Evolutionary conservation across 2,888 invertebrate genomes (phyloP).

Genomic region (Hyppa rectilinea): DNA sequence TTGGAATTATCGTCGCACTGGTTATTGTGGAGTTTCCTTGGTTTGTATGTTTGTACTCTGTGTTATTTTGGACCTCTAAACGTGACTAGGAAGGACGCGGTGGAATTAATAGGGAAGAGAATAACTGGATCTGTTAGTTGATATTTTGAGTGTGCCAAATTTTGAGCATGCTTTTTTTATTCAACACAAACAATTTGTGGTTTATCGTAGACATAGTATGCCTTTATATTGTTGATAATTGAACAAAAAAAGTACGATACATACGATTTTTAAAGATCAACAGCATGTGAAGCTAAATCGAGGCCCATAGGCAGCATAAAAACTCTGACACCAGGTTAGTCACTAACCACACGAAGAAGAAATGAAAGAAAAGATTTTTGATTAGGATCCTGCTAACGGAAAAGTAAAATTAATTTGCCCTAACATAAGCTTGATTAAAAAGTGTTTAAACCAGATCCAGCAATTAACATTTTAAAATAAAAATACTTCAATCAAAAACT

Average conservation of each 20-base stretch:
- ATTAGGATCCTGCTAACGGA: neutral
- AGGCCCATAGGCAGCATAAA: too few species aligned
- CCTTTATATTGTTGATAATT: neutral
- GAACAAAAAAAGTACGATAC: neutral
- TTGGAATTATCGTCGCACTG: conserved; percentile 54
- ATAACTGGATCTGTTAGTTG: conserved; percentile 5
- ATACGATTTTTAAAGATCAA: too few species aligned
- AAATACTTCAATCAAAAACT: neutral
- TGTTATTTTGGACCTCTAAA: conserved; percentile 21
- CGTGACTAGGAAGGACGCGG: conserved; percentile 35
- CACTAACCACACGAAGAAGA: too few species aligned
- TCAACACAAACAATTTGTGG: neutral
- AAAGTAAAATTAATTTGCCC: neutral
- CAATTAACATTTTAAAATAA: neutral
- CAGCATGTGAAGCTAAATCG: too few species aligned
- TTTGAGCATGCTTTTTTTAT: neutral
- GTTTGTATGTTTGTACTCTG: conserved; percentile 36
- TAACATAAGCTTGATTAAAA: too few species aligned
- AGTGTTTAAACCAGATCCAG: neutral
- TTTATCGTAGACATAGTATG: neutral
- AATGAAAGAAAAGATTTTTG: neutral
- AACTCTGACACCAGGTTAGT: too few species aligned
- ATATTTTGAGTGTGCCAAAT: neutral
- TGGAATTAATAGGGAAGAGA: conserved; percentile 10
- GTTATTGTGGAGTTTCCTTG: conserved; percentile 48